Evolutionary conservation across 2,797 vertebrate genomes (phyloP).

Genomic region (Microctenopoma steveboyesi): DNA sequence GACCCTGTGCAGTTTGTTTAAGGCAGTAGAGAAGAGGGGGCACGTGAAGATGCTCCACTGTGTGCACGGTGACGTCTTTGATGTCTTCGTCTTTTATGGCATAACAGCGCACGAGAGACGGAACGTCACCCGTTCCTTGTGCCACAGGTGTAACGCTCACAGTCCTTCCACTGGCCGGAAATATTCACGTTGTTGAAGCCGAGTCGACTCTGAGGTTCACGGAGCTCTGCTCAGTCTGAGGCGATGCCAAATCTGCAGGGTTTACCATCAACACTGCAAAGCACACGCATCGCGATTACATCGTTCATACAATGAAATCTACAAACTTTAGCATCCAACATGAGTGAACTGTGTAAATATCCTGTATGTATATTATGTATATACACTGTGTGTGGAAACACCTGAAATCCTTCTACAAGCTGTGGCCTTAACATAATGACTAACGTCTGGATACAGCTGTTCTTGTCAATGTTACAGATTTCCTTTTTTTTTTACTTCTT

Average conservation of each 20-base stretch:
- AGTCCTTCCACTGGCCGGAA: slow-evolving; percentile 1
- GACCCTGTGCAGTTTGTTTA: slow-evolving; percentile 40
- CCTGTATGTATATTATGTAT: not conserved
- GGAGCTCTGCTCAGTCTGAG: not conserved
- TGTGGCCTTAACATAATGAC: slow-evolving; percentile 44
- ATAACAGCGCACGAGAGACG: not conserved
- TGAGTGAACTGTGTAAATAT: slow-evolving; percentile 37
- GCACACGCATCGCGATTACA: slow-evolving; percentile 35
- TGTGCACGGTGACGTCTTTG: not conserved
- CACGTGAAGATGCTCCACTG: not conserved
- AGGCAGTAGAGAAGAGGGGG: slow-evolving; percentile 3
- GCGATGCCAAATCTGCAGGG: slow-evolving; percentile 3
- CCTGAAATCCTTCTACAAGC: slow-evolving; percentile 8
- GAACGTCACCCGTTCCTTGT: not conserved
- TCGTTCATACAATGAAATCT: slow-evolving; percentile 33
- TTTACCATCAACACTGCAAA: slow-evolving; percentile 30
- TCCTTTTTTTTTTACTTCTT: not conserved
- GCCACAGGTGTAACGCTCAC: slow-evolving; percentile 5
- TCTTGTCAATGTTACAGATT: slow-evolving; percentile 2
- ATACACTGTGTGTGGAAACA: slow-evolving; percentile 12
- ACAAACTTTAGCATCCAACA: slow-evolving; percentile 11
- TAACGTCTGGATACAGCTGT: slow-evolving; percentile 26
- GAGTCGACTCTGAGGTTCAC: slow-evolving; percentile 40
- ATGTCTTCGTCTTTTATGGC: not conserved
- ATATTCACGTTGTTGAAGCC: slow-evolving; percentile 57